Base-by-base conservation (phyloP, 1,140 invertebrate genomes). In the Habropoda laboriosa region DNA sequence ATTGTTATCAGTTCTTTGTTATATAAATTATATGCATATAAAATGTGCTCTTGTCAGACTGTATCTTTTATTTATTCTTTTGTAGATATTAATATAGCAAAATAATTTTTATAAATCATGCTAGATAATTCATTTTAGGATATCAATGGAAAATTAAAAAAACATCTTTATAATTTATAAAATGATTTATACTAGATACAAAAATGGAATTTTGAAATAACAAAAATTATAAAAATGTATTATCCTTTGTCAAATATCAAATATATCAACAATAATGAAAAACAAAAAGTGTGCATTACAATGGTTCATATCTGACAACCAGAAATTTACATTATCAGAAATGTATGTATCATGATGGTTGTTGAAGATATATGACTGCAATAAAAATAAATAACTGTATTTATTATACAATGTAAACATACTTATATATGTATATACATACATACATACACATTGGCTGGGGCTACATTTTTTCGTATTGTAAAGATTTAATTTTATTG, bases 321-420 rank as follows among this genome's bases (percentile, higher is more conserved):
- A 55, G 30, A 35, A 75, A 18, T 16, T 73, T 24, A 55, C 24
- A 60, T 49, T 30, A 49, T 71, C 35, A 27, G 38, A 35, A 49
- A 21, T 77, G 30, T 77, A 70, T 45, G 45, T 70, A 66, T 45
- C 32, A 67, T 16, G 27, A 47, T 57, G 18, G 21, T 78, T 76
- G 63, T 68, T 71, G 45, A 70, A 60, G 27, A 58, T 60, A 21
- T 35, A 71, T 27, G 45, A 78, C 45, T 60, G 55, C 67, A 71
- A 71, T 78, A 71, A 60, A 68, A 78, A 58, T 78, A 71, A 49
- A 61, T 55, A 70, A 13, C 58, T 70, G 40, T 77, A 53, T 76
- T 76, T 77, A 77, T 71, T 77, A 47, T 70, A 77, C 40, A 70
- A 45, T 58, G 58, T 70, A 55, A 24, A 58, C 45, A 42, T 35